A percentile compares a stretch with the other conserved stretches of the same genome.
These are phyloP conservation scores for Caenorhabditis angaria DNA, from an alignment of 2,888 invertebrate genomes.

Conservation along the genomic window DNA sequence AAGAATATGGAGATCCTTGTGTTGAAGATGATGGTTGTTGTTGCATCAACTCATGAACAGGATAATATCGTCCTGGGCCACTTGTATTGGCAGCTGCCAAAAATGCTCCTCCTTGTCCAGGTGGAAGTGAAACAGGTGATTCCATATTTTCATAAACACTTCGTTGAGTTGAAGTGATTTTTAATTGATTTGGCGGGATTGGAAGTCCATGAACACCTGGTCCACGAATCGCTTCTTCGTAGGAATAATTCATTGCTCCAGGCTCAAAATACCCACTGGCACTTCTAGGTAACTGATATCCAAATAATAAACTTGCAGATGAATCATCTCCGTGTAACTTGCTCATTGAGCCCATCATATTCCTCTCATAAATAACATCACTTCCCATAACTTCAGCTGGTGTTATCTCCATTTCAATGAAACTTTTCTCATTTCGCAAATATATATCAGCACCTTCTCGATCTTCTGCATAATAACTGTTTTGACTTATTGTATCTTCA, in stretches of 20 bases:
- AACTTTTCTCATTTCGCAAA: constrained; percentile 34
- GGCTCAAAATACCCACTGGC: constrained; percentile 62
- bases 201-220: constrained; percentile 20
- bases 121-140: constrained; percentile 18
- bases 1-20: background rate
- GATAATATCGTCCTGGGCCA: too few species aligned
- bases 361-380: constrained; percentile 26
- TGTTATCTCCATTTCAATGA: constrained; percentile 40
- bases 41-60: constrained; percentile 17
- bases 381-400: constrained; percentile 13
- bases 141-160: constrained; percentile 42
- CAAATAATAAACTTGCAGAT: constrained; percentile 26
- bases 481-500: constrained; percentile 40
- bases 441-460: constrained; percentile 43
- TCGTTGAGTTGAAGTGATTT: constrained; percentile 30
- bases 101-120: too few species aligned
- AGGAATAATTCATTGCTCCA: constrained; percentile 40
- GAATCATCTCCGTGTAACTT: constrained; percentile 51
- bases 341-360: constrained; percentile 54
- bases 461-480: constrained; percentile 53
- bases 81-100: background rate
- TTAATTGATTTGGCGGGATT: constrained; percentile 14
- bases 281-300: constrained; percentile 51
- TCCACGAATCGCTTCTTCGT: constrained; percentile 38
- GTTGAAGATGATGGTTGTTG: constrained; percentile 6